Evolutionary conservation across 2,113 vertebrate species (phyloP).

Genomic region (Brachyhypopomus occidentalis): DNA sequence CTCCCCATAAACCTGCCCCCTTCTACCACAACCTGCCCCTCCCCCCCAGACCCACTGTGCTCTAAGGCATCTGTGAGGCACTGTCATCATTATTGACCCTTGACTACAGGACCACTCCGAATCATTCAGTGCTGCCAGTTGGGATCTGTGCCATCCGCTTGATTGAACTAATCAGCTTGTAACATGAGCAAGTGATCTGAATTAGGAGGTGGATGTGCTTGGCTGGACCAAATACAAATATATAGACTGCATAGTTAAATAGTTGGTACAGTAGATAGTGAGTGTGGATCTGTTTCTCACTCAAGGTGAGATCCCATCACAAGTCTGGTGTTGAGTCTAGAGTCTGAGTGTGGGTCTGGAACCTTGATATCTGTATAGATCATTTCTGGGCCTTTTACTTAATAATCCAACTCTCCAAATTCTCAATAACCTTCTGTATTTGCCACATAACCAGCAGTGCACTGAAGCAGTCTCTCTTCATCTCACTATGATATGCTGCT

Average conservation of each 20-base stretch:
- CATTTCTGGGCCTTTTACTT: no score
- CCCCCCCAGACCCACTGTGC: background rate
- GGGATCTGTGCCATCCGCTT: conserved; percentile 22
- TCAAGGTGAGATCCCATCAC: background rate
- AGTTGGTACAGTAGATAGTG: background rate
- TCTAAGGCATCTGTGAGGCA: conserved; percentile 23
- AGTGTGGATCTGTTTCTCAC: background rate
- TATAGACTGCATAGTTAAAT: conserved; percentile 9
- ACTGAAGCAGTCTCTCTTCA: no score
- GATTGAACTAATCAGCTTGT: conserved; percentile 38
- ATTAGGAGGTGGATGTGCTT: background rate
- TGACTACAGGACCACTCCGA: conserved; percentile 18
- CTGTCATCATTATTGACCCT: conserved; percentile 26
- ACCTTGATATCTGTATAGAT: no score
- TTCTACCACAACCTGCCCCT: no score
- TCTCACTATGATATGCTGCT: no score
- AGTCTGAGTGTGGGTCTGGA: no score
- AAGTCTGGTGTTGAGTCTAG: no score
- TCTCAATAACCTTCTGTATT: no score
- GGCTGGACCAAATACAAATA: conserved; percentile 21
- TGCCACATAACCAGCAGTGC: no score
- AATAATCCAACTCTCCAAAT: no score
- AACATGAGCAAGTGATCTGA: conserved; percentile 15
- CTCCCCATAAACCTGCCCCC: no score
- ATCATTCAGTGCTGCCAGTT: conserved; percentile 11